Evolutionary conservation across 2,113 vertebrate genomes (phyloP), one percentile per base, ranked within the genome.

Genomic region (Gavialis gangeticus): DNA sequence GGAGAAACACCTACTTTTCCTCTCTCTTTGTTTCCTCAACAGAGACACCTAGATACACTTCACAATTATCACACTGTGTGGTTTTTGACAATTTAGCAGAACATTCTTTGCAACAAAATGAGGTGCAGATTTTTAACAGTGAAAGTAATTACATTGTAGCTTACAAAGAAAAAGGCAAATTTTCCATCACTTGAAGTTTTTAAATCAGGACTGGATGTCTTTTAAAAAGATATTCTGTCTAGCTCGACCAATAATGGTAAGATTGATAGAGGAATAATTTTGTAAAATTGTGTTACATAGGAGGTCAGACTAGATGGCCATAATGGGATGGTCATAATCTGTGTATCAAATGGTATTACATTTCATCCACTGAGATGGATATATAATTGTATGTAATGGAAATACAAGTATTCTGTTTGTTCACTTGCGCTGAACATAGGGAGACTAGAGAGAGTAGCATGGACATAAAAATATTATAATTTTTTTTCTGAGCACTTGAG

Each of bases 311-410:
- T 46, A 93, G 28, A 94, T 75, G 28, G 5, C 10, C 15, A 10
- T 77, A 85, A 92, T 77, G 84, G 94, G 88, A 54, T 90, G 82
- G 88, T 79, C 79, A 91, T 87, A 89, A 86, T 55, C 75, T 84
- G 85, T 92, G 84, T 94, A 88, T 95, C 94, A 96, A 93, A 89
- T 55, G 60, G 55, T 86, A 95, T 96, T 95, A 94, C 94, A 96
- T 95, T 93, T 93, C 88, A 79, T 5, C 89, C 17, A 64, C 87
- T 85, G 84, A 95, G 69, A 84, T 91, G 77, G 88, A 91, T 63
- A 64, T 79, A 28, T 89, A 90, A 85, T 95, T 91, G 94, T 90
- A 67, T 78, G 90, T 91, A 87, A 82, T 4, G 81, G 79, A 91
- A 93, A n/a, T 67, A 76, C 75, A 92, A 85, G 82, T 79, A 95